phyloP scores from a whole-genome alignment of 2,113 vertebrate species.

The Alethe castanea region DNA sequence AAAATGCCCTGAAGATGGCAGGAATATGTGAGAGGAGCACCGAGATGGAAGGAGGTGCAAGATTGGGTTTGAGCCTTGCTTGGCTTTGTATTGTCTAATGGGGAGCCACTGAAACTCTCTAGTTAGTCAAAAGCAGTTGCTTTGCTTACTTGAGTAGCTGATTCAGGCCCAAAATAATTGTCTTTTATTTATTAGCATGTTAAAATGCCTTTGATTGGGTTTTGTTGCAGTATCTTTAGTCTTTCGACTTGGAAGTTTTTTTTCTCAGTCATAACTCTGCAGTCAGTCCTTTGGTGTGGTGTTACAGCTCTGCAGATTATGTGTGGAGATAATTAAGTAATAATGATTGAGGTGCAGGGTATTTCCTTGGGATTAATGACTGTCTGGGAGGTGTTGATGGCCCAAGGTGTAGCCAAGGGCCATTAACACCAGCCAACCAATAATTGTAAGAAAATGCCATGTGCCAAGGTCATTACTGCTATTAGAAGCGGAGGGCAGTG shows the following conservation, averaged over 20 bases:
- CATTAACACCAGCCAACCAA: conserved; percentile 68
- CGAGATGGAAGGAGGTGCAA: background rate
- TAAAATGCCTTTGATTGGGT: background rate
- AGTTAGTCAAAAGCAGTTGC: background rate
- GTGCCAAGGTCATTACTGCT: conserved; percentile 35
- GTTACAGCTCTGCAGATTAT: conserved; percentile 22
- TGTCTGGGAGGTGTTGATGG: conserved; percentile 74
- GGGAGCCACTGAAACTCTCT: background rate
- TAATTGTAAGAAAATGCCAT: conserved; percentile 63
- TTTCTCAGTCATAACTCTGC: background rate
- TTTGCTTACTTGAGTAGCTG: background rate
- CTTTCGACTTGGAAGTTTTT: conserved; percentile 15
- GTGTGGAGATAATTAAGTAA: conserved; percentile 44
- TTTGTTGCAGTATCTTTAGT: background rate
- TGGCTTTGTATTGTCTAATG: background rate
- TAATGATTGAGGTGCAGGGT: conserved; percentile 49
- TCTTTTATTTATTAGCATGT: background rate
- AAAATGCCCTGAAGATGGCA: conserved; percentile 20
- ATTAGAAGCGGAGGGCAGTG: conserved; percentile 23
- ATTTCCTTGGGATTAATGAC: conserved; percentile 75
- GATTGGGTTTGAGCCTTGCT: background rate
- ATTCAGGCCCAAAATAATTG: background rate
- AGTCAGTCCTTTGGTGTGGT: conserved; percentile 32
- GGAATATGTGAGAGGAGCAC: background rate
- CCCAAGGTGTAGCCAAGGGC: conserved; percentile 65